Conservation (phyloP, 1,140 invertebrate species). For the Portunus trituberculatus region DNA sequence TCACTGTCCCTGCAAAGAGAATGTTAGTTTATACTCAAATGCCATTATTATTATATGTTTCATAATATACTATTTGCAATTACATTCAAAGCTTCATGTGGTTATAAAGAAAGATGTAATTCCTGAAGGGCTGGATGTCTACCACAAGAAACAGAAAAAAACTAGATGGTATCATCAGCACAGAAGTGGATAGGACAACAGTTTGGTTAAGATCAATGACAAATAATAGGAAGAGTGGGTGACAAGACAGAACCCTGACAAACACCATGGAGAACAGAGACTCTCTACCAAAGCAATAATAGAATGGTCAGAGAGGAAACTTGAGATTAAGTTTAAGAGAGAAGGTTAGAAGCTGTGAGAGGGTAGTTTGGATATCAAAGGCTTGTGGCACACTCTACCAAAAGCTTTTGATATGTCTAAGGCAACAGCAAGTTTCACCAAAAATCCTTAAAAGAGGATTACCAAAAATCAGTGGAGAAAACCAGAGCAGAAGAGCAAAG, state of each 20-base stretch:
- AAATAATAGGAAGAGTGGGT: background rate
- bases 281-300: background rate
- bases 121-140: no score
- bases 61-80: background rate
- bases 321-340: background rate
- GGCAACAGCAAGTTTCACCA: background rate
- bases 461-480: no score
- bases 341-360: background rate
- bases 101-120: no score
- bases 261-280: background rate
- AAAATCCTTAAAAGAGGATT: no score
- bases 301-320: background rate
- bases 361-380: background rate
- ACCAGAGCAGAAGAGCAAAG: no score
- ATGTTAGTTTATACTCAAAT: background rate
- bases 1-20: background rate
- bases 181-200: background rate
- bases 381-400: background rate
- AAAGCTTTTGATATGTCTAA: background rate
- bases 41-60: background rate
- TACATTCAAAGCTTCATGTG: background rate
- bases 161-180: background rate
- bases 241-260: background rate
- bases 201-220: background rate
- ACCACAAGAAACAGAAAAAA: background rate